Percentiles rank a stretch among this genome's conserved stretches.
Conservation (phyloP, 1,140 invertebrate species). For the Eueides isabella region DNA sequence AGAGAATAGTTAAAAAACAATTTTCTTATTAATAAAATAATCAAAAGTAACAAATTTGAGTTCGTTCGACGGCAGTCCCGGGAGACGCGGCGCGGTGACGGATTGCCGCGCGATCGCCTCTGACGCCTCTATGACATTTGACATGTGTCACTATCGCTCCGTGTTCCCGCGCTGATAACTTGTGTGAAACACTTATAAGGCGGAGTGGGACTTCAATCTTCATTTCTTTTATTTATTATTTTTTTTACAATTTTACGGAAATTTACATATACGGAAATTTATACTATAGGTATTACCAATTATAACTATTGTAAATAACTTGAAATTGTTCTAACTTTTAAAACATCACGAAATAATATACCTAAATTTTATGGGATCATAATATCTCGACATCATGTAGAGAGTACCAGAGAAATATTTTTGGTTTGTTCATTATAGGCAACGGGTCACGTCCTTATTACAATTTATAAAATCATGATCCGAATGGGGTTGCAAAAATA, state of each 20-base stretch:
- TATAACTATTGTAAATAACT: too few relatives aligned
- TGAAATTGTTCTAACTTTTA: too few relatives aligned
- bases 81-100: slow-evolving; percentile 52
- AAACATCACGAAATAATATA: too few relatives aligned
- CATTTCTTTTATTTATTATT: not conserved
- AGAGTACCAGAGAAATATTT: not conserved
- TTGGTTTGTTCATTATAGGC: not conserved
- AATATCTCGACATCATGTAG: too few relatives aligned
- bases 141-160: slow-evolving; percentile 52
- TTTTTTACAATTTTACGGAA: not conserved
- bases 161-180: slow-evolving; percentile 51
- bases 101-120: slow-evolving; percentile 62
- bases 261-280: too few relatives aligned
- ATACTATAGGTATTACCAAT: too few relatives aligned
- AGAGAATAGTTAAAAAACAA: not conserved
- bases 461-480: not conserved
- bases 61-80: slow-evolving; percentile 47
- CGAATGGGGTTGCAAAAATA: slow-evolving; percentile 21
- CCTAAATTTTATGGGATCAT: too few relatives aligned
- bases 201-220: not conserved
- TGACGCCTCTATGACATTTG: slow-evolving; percentile 53
- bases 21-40: slow-evolving; percentile 18
- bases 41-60: slow-evolving; percentile 51
- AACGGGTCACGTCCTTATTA: not conserved
- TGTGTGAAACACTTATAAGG: slow-evolving; percentile 19